These are phyloP conservation scores for Lamellibrachia columna DNA, from an alignment of 2,888 invertebrate genomes.

Conservation along the genomic window DNA sequence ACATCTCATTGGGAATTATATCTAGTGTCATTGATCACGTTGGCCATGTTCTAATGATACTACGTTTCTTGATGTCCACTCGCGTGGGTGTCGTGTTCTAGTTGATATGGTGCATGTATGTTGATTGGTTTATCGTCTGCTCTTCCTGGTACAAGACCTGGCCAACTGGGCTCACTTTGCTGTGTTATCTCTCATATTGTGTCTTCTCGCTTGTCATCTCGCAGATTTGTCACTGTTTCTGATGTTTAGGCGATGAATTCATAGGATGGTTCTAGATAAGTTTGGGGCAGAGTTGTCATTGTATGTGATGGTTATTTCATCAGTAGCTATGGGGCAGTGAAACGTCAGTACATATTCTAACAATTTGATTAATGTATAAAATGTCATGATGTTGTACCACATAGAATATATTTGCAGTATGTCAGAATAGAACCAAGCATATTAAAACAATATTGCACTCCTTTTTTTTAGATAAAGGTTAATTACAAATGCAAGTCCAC, in stretches of 20 bases:
- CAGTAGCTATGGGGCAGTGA: too few relatives aligned
- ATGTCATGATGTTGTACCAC: neutral
- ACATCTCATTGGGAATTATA: neutral
- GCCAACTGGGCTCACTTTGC: neutral
- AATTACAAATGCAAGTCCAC: conserved; percentile 93
- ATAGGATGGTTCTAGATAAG: too few relatives aligned
- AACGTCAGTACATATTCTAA: too few relatives aligned
- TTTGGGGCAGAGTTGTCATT: too few relatives aligned
- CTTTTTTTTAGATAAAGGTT: conserved; percentile 63
- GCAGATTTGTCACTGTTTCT: too few relatives aligned
- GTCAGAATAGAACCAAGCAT: neutral
- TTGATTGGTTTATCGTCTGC: neutral
- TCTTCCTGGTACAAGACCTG: neutral
- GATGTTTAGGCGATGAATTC: too few relatives aligned
- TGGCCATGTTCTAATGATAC: too few relatives aligned
- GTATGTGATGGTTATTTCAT: too few relatives aligned
- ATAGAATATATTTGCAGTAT: neutral
- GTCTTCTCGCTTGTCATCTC: too few relatives aligned
- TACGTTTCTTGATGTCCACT: neutral
- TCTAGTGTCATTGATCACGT: too few relatives aligned
- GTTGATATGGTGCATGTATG: too few relatives aligned
- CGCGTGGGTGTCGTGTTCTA: neutral
- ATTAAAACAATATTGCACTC: neutral
- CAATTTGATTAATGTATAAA: too few relatives aligned
- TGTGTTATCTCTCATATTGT: neutral